Base-by-base conservation (phyloP, 2,113 vertebrate species). In the Calyptommatus sinebrachiatus region DNA sequence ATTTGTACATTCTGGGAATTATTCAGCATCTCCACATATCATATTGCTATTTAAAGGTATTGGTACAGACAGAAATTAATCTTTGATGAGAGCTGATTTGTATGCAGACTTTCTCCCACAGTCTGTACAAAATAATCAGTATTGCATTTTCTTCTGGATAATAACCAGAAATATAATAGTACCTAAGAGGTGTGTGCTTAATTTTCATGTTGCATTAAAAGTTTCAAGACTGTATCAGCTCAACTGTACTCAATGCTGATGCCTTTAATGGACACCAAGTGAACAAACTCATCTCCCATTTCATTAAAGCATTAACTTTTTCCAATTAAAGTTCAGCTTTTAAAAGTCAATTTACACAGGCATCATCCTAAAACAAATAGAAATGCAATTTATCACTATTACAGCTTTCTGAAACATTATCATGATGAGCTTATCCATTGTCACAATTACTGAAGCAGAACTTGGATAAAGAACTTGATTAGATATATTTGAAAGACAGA, bases 281-380 rank as follows among this genome's bases (percentile, higher is more conserved):
- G 81, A 90, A 79, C n/a, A 76, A 91, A 75, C 16, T 76, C 26
- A 79, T 83, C 79, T 85, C 71, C 8, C 65, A 7, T 86, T 86
- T 86, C 83, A 86, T 84, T 88, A 89, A 83, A 83, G 50, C 85
- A 86, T 80, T 83, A 87, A 85, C 78, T 89, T 91, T 41, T 89
- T 91, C 65, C 80, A 89, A 86, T 89, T 89, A 89, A 92, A 89
- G 22, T 85, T 87, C 86, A 87, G 3, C 46, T 87, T 90, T 83
- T 60, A 84, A 88, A 91, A 83, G 50, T 75, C 62, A 81, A 86
- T 87, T 91, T 89, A 86, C 21, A n/a, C 73, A 86, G 71, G 80
- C 65, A 70, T 81, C 1, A 6, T 88, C 41, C 62, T 81, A 86
- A 82, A 90, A 14, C 45, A 89, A 92, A 90, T 22, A 88, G 46